phyloP scores from a whole-genome alignment of 2,888 invertebrate genomes.

The Nephrocerus scutellatus region DNA sequence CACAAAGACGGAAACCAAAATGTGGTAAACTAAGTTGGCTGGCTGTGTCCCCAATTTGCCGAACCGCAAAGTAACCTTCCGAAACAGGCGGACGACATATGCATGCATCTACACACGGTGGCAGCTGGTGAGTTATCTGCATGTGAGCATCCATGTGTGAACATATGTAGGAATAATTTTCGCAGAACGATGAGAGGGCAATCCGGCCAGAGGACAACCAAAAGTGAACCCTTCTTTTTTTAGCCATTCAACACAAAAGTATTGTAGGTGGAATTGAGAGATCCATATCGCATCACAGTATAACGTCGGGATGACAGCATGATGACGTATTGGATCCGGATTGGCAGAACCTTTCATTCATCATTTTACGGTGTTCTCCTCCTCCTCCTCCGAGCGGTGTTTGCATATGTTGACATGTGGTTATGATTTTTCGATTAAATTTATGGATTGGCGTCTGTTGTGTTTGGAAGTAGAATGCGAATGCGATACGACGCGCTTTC shows the following conservation, averaged over 20 bases:
- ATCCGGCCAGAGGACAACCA: no score
- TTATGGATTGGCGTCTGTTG: conserved; percentile 33
- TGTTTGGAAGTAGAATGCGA: no score
- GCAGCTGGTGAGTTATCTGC: conserved; percentile 21
- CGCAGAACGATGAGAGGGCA: no score
- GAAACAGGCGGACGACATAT: conserved; percentile 24
- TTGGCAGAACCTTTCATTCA: no score
- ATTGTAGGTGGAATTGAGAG: no score
- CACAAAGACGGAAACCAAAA: no score
- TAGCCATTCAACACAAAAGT: no score
- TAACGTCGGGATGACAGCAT: no score
- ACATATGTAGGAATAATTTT: conserved; percentile 23
- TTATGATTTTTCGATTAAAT: conserved; percentile 39
- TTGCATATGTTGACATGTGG: conserved; percentile 35
- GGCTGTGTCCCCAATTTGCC: conserved; percentile 17
- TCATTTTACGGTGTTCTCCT: no score
- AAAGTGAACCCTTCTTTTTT: conserved; percentile 19
- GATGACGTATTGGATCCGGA: conserved; percentile 24
- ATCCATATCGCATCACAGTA: no score
- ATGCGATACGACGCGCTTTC: no score
- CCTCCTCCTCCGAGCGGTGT: no score
- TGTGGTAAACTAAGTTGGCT: conserved; percentile 24
- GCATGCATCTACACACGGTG: conserved; percentile 17
- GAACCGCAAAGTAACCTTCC: conserved; percentile 26
- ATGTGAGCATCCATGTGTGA: conserved; percentile 25